These are phyloP conservation scores for Dendrolimus houi DNA, from an alignment of 2,888 invertebrate species.

Conservation along the genomic window DNA sequence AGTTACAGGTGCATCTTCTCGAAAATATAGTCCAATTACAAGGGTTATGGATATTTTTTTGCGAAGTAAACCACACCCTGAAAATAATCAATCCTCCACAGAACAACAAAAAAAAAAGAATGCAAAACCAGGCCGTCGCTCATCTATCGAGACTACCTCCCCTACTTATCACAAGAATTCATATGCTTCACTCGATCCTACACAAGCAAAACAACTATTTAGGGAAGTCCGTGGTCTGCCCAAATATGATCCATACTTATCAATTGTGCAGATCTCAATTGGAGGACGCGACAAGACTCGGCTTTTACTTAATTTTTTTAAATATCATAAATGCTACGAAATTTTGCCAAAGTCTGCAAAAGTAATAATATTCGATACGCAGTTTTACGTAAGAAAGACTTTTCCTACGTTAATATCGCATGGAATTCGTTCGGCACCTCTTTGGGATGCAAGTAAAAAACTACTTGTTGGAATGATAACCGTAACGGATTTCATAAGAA, in stretches of 20 bases:
- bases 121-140: slow-evolving; percentile 51
- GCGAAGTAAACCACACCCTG: slow-evolving; percentile 53
- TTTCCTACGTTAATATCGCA: slow-evolving; percentile 68
- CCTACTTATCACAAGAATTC: slow-evolving; percentile 71
- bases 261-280: slow-evolving; percentile 68
- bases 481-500: slow-evolving; percentile 66
- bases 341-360: slow-evolving; percentile 69
- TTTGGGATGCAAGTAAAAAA: slow-evolving; percentile 66
- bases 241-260: slow-evolving; percentile 68
- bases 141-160: slow-evolving; percentile 66
- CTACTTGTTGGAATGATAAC: slow-evolving; percentile 68
- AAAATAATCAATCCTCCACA: slow-evolving; percentile 35
- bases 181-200: slow-evolving; percentile 63
- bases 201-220: slow-evolving; percentile 65
- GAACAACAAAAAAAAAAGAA: slow-evolving; percentile 58
- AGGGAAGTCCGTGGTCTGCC: slow-evolving; percentile 67
- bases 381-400: slow-evolving; percentile 65
- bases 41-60: slow-evolving; percentile 67
- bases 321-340: slow-evolving; percentile 70
- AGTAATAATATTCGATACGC: slow-evolving; percentile 69
- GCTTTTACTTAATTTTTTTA: slow-evolving; percentile 65
- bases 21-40: slow-evolving; percentile 68
- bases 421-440: slow-evolving; percentile 65
- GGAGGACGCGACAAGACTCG: slow-evolving; percentile 68
- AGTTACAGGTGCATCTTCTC: slow-evolving; percentile 66